phyloP scores from a whole-genome alignment of 2,888 invertebrate species.

The Epiblema foenella region DNA sequence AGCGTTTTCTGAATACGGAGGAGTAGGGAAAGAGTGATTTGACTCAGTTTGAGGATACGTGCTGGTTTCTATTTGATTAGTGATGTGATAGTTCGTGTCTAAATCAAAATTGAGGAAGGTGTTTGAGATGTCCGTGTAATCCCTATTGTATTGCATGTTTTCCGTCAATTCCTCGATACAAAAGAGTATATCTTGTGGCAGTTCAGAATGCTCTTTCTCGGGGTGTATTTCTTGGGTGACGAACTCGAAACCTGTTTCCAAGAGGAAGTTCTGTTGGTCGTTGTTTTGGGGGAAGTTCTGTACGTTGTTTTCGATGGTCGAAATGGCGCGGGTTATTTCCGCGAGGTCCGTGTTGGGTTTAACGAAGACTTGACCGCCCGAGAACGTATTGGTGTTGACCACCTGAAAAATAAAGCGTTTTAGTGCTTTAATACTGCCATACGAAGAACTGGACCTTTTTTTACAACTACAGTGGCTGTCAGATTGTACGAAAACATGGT shows the following conservation, averaged over 20 bases:
- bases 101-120: conserved; percentile 31
- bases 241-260: conserved; percentile 61
- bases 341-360: conserved; percentile 56
- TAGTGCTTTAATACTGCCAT: background rate
- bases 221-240: conserved; percentile 54
- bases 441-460: background rate
- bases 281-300: conserved; percentile 57
- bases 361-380: conserved; percentile 71
- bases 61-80: conserved; percentile 7
- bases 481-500: too few relatives aligned
- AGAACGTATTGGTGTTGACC: conserved; percentile 63
- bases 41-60: background rate
- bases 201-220: conserved; percentile 38
- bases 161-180: conserved; percentile 49
- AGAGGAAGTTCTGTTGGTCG: conserved; percentile 58
- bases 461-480: too few relatives aligned
- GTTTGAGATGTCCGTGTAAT: conserved; percentile 16
- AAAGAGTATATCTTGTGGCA: conserved; percentile 49
- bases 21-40: conserved; percentile 55
- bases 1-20: conserved; percentile 67
- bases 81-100: conserved; percentile 7
- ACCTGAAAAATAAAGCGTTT: conserved; percentile 57
- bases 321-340: conserved; percentile 61
- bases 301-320: conserved; percentile 54
- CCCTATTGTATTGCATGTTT: conserved; percentile 4